These are phyloP conservation scores for Xiphophorus maculatus DNA, from an alignment of 2,113 vertebrate genomes.

Conservation along the genomic window DNA sequence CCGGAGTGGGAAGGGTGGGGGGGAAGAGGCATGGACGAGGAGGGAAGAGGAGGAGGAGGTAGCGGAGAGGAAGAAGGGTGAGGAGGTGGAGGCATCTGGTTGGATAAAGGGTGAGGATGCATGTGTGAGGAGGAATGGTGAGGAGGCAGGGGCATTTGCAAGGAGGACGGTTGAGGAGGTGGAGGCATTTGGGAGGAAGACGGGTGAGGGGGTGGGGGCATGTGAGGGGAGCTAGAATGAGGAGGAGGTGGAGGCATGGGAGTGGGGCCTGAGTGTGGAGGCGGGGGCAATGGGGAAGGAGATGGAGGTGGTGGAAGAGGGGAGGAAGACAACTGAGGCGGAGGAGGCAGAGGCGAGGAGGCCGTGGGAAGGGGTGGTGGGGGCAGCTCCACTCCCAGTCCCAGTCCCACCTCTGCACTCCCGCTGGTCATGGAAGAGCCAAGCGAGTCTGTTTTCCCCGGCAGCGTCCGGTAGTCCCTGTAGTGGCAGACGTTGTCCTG, in stretches of 20 bases:
- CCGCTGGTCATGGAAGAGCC: constrained; percentile 82
- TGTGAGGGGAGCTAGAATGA: constrained; percentile 40
- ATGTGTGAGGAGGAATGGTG: constrained; percentile 34
- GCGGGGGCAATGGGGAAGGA: constrained; percentile 56
- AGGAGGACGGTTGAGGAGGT: constrained; percentile 36
- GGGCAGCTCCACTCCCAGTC: constrained; percentile 54
- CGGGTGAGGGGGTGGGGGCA: constrained; percentile 51
- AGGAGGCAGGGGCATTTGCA: constrained; percentile 32
- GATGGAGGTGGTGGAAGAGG: constrained; percentile 61
- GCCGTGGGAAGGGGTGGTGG: constrained; percentile 62
- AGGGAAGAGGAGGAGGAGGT: constrained; percentile 43
- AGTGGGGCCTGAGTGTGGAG: constrained; percentile 42
- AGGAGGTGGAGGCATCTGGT: constrained; percentile 33
- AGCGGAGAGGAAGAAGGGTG: constrained; percentile 31
- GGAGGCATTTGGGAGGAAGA: constrained; percentile 32
- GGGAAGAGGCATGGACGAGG: constrained; percentile 35
- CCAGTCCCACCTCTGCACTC: constrained; percentile 58
- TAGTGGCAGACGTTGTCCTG: constrained; percentile 73
- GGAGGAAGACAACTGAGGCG: constrained; percentile 60
- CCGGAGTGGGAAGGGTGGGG: constrained; percentile 67
- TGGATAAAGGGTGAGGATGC: constrained; percentile 36
- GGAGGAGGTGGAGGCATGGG: constrained; percentile 31
- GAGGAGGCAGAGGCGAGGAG: constrained; percentile 67
- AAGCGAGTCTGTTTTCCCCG: constrained; percentile 80
- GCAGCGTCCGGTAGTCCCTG: constrained; percentile 79